Evolutionary conservation across 2,797 vertebrate species (phyloP), one percentile per base, ranked within the genome.

Genomic region (Cynopterus sphinx): DNA sequence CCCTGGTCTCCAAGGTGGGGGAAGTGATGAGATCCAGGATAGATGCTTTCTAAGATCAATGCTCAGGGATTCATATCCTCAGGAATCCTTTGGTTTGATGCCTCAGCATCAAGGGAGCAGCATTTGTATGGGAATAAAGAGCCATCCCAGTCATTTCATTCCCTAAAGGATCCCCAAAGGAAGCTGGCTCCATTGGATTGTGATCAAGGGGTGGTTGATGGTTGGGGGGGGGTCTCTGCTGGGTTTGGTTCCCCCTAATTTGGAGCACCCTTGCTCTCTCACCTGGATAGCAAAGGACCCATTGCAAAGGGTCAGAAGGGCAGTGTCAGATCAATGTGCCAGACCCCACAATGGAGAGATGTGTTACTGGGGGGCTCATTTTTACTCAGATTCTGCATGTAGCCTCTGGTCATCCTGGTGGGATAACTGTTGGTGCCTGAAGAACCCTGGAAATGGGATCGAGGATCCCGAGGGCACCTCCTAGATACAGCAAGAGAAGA

Each of bases 31-130:
- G 46, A 13, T 43, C 55, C 74, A 22, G 77, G 51, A 28, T 53
- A 12, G 5, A 17, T 26, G 96, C 63, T 68, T 82, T 81, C 36
- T 6, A 41, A 73, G 75, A 71, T 4, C 5, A 41, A 28, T 24
- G 57, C 22, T 79, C 70, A 8, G 74, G 36, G 74, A 67, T 70
- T 43, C n/a, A 13, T 68, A 81, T 68, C 82, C 86, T 85, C 36
- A 22, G 81, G 73, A 95, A 94, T 87, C 96, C 96, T 97, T 95
- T 95, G 96, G 97, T 96, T 93, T 90, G 92, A 43, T 28, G 81
- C 74, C 87, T 94, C 39, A 9, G 63, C 78, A 4, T 79, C n/a
- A 9, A 73, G 75, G 90, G 51, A 79, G 39, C 65, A 28, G 92
- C 19, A 6, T 46, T 17, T 15, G 26, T 3, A 2, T 28, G 49